Evolutionary conservation across 2,888 invertebrate species (phyloP).

Genomic region (Coenonympha arcania): DNA sequence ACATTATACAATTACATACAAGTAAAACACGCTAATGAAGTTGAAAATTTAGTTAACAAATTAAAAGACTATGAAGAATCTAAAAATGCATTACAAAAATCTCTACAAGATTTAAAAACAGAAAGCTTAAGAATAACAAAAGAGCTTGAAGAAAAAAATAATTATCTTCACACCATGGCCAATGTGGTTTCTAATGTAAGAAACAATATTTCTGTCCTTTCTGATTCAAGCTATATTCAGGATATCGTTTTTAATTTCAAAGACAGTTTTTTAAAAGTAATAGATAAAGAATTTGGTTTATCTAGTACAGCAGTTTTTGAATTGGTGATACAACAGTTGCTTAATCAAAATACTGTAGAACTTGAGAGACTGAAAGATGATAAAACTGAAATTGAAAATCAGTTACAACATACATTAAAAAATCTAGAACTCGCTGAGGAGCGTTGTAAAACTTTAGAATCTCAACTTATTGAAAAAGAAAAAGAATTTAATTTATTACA

Average conservation of each 20-base stretch:
- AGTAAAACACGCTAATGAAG: conserved; percentile 49
- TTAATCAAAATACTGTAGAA: conserved; percentile 38
- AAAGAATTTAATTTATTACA: conserved; percentile 48
- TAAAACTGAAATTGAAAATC: conserved; percentile 37
- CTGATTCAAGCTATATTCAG: conserved; percentile 27
- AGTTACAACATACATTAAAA: conserved; percentile 36
- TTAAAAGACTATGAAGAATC: conserved; percentile 49
- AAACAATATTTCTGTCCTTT: conserved; percentile 36
- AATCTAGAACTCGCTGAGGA: conserved; percentile 42
- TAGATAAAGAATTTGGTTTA: conserved; percentile 48
- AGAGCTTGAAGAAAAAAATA: conserved; percentile 41
- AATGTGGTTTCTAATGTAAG: conserved; percentile 38
- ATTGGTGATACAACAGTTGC: conserved; percentile 35
- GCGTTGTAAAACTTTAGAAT: conserved; percentile 41
- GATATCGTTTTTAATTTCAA: conserved; percentile 38
- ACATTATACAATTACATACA: conserved; percentile 48
- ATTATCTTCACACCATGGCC: conserved; percentile 33
- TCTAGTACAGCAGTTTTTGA: conserved; percentile 42
- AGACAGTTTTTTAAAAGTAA: conserved; percentile 41
- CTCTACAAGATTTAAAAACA: conserved; percentile 31
- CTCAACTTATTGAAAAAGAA: conserved; percentile 45
- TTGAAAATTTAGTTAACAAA: conserved; percentile 57
- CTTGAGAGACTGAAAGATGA: conserved; percentile 35
- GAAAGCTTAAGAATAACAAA: conserved; percentile 37
- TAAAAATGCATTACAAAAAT: conserved; percentile 36